Percentiles rank a stretch among this genome's conserved stretches.
Conservation (phyloP, 2,797 vertebrate genomes). For the Eremophila alpestris region DNA sequence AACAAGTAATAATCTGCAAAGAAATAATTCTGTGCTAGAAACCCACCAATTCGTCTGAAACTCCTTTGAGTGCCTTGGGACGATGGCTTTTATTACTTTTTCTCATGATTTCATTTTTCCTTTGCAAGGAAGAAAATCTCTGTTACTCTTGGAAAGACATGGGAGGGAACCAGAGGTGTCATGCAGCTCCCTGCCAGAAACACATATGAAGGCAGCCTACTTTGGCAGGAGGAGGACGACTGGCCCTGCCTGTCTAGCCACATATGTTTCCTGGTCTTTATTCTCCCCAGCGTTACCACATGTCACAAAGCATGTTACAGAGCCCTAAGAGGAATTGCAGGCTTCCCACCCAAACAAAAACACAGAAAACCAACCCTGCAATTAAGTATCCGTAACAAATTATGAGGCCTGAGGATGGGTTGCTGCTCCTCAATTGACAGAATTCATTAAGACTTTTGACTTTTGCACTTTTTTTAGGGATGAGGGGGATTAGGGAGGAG, state of each 20-base stretch:
- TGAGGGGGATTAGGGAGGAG: background rate
- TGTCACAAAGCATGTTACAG: background rate
- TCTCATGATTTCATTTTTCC: constrained; percentile 58
- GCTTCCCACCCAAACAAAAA: constrained; percentile 36
- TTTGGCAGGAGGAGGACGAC: constrained; percentile 28
- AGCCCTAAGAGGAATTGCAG: constrained; percentile 8
- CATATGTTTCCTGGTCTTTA: constrained; percentile 53
- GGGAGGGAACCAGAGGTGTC: constrained; percentile 55
- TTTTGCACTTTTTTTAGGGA: background rate
- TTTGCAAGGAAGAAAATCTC: constrained; percentile 42
- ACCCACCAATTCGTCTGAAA: background rate
- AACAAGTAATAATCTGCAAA: background rate
- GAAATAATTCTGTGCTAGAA: background rate
- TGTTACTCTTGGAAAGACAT: constrained; percentile 59
- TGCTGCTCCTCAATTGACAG: background rate
- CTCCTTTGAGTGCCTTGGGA: background rate
- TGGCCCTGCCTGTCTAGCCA: constrained; percentile 21
- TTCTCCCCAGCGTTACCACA: constrained; percentile 37
- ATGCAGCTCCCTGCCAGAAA: constrained; percentile 46
- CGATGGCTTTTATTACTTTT: constrained; percentile 20
- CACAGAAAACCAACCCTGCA: background rate
- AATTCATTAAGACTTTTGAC: background rate
- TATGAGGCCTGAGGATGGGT: background rate
- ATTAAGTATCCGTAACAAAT: background rate
- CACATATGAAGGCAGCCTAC: constrained; percentile 37